Conservation (phyloP, 1,140 invertebrate genomes). For the Dendroctonus valens region DNA sequence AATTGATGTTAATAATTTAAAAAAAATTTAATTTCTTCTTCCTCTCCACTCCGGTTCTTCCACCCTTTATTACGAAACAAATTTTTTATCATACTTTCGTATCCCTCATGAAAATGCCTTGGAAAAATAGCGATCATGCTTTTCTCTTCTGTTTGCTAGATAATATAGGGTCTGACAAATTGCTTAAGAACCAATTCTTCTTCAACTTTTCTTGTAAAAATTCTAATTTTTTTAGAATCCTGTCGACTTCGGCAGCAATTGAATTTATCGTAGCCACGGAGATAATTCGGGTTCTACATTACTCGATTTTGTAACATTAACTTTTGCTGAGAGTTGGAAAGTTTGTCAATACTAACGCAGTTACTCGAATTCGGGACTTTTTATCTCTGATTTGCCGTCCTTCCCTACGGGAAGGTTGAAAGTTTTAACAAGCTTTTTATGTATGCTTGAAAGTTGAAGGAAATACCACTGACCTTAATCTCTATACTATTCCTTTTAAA, state of each 20-base stretch:
- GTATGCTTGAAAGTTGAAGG: conserved; percentile 1
- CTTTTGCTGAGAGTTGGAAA: conserved; percentile 14
- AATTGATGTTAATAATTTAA: too few species aligned
- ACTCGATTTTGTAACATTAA: conserved; percentile 17
- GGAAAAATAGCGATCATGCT: too few species aligned
- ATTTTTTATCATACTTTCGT: too few species aligned
- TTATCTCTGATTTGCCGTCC: conserved; percentile 13
- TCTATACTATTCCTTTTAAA: background rate
- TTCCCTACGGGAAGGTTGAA: conserved; percentile 6
- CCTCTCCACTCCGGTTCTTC: too few species aligned
- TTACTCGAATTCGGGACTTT: conserved; percentile 10
- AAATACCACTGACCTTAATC: conserved; percentile 1
- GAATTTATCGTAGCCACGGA: conserved; percentile 7
- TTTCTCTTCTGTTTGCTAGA: too few species aligned
- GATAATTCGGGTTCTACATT: conserved; percentile 12
- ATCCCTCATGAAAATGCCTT: too few species aligned
- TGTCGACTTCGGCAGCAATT: conserved; percentile 3
- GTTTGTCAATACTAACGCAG: conserved; percentile 20
- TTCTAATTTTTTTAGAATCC: background rate
- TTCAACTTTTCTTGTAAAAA: background rate
- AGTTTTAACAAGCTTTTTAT: conserved; percentile 19
- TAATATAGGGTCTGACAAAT: too few species aligned
- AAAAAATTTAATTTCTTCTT: too few species aligned
- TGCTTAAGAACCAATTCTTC: too few species aligned
- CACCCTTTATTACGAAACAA: too few species aligned